phyloP scores from a whole-genome alignment of 2,113 vertebrate species.

The Machaerirhynchus nigripectus region DNA sequence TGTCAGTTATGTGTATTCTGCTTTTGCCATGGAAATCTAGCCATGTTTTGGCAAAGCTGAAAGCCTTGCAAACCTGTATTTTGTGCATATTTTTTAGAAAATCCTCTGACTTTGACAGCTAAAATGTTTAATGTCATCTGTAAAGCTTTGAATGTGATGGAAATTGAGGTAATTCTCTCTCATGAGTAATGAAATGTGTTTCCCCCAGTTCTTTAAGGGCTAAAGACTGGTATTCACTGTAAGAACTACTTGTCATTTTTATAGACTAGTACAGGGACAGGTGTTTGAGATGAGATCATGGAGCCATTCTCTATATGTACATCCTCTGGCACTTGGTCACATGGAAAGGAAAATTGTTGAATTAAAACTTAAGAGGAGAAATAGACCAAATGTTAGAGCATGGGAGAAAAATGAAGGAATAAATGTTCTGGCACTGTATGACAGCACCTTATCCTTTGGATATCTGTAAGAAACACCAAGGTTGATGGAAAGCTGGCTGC shows the following conservation, averaged over 20 bases:
- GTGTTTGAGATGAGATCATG: background rate
- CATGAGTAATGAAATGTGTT: background rate
- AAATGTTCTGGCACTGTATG: background rate
- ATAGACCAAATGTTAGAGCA: background rate
- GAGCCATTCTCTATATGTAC: background rate
- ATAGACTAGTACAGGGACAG: background rate
- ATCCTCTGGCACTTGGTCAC: background rate
- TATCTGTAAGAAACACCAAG: background rate
- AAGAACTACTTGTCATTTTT: background rate
- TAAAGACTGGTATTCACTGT: background rate
- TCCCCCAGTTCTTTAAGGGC: background rate
- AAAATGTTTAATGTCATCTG: background rate
- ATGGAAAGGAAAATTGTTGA: background rate
- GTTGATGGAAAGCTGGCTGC: background rate
- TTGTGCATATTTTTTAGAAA: background rate
- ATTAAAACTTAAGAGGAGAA: background rate
- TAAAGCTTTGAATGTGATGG: background rate
- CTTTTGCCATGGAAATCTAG: background rate
- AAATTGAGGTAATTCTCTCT: slow-evolving; percentile 10
- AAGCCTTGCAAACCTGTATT: background rate
- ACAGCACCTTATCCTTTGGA: background rate
- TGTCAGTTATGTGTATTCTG: background rate
- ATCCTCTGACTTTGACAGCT: background rate
- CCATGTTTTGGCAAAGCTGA: background rate
- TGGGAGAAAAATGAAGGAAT: background rate